Evolutionary conservation across 2,797 vertebrate genomes (phyloP).

Genomic region (Trachops cirrhosus): DNA sequence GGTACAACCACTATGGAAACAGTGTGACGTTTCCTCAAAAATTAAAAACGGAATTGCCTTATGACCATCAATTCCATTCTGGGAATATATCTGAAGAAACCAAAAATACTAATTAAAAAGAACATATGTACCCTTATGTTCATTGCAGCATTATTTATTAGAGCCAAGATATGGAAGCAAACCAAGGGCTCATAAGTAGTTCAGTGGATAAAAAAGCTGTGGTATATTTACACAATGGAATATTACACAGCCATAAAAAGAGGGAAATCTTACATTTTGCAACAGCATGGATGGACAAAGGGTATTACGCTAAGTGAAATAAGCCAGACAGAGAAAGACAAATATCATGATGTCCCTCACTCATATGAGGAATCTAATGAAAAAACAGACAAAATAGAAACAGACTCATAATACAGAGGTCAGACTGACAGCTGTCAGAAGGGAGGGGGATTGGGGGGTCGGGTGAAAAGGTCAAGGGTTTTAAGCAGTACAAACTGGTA

Average conservation of each 20-base stretch:
- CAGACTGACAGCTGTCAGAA: neutral
- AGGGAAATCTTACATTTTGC: neutral
- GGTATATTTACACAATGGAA: neutral
- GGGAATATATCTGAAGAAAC: neutral
- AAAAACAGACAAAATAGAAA: neutral
- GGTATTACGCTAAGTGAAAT: neutral
- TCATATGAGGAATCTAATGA: neutral
- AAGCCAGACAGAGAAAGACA: neutral
- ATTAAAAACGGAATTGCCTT: neutral
- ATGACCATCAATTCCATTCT: neutral
- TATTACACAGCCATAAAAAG: neutral
- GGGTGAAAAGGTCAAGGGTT: neutral
- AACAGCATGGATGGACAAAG: neutral
- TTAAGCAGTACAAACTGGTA: neutral
- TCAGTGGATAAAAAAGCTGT: neutral
- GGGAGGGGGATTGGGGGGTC: neutral
- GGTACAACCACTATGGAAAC: neutral
- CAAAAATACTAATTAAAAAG: neutral
- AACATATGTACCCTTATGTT: neutral
- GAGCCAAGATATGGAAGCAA: neutral
- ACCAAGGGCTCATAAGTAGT: neutral
- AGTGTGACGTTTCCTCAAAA: neutral
- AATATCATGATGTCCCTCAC: neutral
- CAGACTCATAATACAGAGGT: neutral
- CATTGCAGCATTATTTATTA: neutral